Conservation (phyloP, 2,113 vertebrate species). For the Trochalopteron elliotii region DNA sequence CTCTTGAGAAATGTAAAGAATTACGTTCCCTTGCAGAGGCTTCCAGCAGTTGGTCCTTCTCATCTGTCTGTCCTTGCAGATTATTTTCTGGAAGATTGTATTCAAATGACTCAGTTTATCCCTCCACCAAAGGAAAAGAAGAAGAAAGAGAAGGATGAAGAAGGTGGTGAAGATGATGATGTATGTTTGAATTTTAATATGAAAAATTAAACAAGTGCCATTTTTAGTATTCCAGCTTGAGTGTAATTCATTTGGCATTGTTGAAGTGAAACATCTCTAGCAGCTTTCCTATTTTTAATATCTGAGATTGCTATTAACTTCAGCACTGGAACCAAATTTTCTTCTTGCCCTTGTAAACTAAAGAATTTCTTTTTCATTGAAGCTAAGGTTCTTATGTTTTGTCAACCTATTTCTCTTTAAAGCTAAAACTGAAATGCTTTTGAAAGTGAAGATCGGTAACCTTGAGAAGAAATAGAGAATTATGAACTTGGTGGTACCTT, state of each 20-base stretch:
- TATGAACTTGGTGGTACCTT: background rate
- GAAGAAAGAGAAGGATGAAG: conserved; percentile 94
- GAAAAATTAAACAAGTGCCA: background rate
- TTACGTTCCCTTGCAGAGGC: background rate
- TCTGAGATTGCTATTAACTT: background rate
- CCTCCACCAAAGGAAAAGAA: conserved; percentile 91
- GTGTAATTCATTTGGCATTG: background rate
- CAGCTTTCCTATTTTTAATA: background rate
- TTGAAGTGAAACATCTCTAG: background rate
- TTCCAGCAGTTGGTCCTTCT: background rate
- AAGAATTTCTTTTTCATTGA: background rate
- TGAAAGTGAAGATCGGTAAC: background rate
- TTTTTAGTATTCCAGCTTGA: background rate
- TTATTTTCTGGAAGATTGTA: conserved; percentile 95
- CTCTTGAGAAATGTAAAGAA: background rate
- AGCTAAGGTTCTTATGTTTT: background rate
- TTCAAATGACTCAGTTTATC: conserved; percentile 94
- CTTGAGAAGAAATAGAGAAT: background rate
- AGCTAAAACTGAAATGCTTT: background rate
- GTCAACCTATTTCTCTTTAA: background rate
- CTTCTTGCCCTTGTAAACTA: background rate
- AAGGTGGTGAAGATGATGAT: conserved; percentile 87
- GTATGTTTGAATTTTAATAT: conserved; percentile 65
- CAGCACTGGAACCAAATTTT: background rate
- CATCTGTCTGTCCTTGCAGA: conserved; percentile 73